These are phyloP conservation scores for Parthenolecanium corni DNA, from an alignment of 2,888 invertebrate genomes.

Conservation along the genomic window DNA sequence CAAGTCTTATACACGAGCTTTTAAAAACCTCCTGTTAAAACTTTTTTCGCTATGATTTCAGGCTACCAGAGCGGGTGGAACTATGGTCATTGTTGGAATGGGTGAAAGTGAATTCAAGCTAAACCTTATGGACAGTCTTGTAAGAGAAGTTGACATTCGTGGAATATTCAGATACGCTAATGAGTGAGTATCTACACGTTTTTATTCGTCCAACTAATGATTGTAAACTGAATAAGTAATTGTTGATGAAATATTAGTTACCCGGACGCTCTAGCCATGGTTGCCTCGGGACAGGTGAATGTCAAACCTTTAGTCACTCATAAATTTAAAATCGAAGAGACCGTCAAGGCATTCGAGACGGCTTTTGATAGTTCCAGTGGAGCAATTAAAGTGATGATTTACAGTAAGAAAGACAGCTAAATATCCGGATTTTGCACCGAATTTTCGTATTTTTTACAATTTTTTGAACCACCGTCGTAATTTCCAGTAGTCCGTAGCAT, in stretches of 20 bases:
- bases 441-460: too few species aligned
- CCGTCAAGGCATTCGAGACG: slow-evolving; percentile 70
- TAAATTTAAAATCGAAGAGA: slow-evolving; percentile 63
- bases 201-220: too few species aligned
- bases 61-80: slow-evolving; percentile 79
- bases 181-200: slow-evolving; percentile 48
- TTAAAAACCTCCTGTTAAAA: too few species aligned
- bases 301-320: slow-evolving; percentile 75
- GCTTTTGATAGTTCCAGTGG: slow-evolving; percentile 58
- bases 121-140: slow-evolving; percentile 67
- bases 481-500: too few species aligned
- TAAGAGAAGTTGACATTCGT: slow-evolving; percentile 79
- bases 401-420: slow-evolving; percentile 40
- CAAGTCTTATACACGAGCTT: too few species aligned
- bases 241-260: slow-evolving; percentile 47
- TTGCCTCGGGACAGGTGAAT: slow-evolving; percentile 62
- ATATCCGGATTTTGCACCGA: too few species aligned
- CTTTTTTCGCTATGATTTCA: too few species aligned
- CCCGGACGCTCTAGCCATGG: slow-evolving; percentile 61
- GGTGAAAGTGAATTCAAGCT: slow-evolving; percentile 63
- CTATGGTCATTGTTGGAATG: slow-evolving; percentile 76
- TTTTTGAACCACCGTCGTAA: too few species aligned
- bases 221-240: too few species aligned
- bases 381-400: slow-evolving; percentile 81
- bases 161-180: slow-evolving; percentile 90